Evolutionary conservation across 2,113 vertebrate genomes (phyloP).

Genomic region (Tupaia tana): DNA sequence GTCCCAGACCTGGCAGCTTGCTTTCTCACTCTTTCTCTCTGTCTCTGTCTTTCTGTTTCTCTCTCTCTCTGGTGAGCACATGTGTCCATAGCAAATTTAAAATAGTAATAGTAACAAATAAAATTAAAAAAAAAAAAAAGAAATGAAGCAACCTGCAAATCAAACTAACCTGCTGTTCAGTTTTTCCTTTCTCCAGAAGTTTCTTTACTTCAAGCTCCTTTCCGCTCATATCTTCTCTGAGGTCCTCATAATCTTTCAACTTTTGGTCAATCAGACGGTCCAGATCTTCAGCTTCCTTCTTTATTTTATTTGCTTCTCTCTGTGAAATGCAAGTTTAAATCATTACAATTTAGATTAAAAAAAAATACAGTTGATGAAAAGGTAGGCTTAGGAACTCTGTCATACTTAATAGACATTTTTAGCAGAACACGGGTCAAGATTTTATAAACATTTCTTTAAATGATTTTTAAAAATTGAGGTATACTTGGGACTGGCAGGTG

Average conservation of each 20-base stretch:
- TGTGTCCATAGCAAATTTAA: too few relatives aligned
- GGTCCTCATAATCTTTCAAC: constrained; percentile 94
- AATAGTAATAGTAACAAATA: too few relatives aligned
- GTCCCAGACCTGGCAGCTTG: too few relatives aligned
- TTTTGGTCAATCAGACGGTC: constrained; percentile 95
- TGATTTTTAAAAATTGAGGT: neutral
- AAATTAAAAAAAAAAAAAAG: too few relatives aligned
- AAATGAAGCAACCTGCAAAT: neutral
- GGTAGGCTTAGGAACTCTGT: neutral
- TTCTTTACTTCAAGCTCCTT: constrained; percentile 96
- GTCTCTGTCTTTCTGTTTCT: too few relatives aligned
- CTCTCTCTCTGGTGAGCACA: too few relatives aligned
- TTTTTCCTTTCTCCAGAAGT: constrained; percentile 96
- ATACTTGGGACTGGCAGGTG: neutral
- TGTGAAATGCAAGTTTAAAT: constrained; percentile 53
- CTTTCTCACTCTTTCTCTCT: too few relatives aligned
- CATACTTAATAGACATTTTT: neutral
- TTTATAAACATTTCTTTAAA: neutral
- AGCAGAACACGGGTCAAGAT: neutral
- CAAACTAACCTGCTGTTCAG: constrained; percentile 95
- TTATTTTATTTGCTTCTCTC: constrained; percentile 95
- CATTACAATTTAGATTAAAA: neutral
- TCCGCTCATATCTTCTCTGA: constrained; percentile 94
- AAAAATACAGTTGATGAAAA: neutral
- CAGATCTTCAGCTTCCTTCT: constrained; percentile 94